Conservation (phyloP, 2,888 invertebrate genomes). For the Thysanoteuthis rhombus region DNA sequence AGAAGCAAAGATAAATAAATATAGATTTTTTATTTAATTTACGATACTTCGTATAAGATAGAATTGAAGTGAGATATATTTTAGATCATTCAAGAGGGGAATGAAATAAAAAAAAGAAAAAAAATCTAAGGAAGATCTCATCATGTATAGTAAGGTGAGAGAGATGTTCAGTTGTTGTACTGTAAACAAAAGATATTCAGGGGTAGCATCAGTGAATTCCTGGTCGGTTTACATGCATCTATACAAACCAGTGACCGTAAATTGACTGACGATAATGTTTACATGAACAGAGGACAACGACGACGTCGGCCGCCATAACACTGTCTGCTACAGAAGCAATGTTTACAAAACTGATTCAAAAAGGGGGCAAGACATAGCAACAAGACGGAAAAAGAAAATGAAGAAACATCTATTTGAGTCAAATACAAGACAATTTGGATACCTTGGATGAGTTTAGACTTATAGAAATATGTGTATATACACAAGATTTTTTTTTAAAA, state of each 20-base stretch:
- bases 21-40: too few species aligned
- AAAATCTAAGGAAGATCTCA: too few species aligned
- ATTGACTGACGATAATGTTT: background rate
- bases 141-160: too few species aligned
- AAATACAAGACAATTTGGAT: background rate
- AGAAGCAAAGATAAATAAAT: background rate
- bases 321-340: background rate
- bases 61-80: too few species aligned
- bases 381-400: background rate
- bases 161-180: too few species aligned
- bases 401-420: background rate
- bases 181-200: background rate
- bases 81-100: background rate
- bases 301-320: background rate
- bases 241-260: background rate
- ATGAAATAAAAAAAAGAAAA: too few species aligned
- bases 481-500: background rate
- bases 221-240: background rate
- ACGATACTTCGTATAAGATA: too few species aligned
- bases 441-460: background rate
- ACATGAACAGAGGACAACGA: background rate
- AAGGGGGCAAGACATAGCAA: background rate
- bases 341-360: constrained; percentile 12
- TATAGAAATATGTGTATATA: too few species aligned
- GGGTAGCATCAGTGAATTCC: background rate